Conservation (phyloP, 2,113 vertebrate species). For the Phyllopteryx taeniolatus region DNA sequence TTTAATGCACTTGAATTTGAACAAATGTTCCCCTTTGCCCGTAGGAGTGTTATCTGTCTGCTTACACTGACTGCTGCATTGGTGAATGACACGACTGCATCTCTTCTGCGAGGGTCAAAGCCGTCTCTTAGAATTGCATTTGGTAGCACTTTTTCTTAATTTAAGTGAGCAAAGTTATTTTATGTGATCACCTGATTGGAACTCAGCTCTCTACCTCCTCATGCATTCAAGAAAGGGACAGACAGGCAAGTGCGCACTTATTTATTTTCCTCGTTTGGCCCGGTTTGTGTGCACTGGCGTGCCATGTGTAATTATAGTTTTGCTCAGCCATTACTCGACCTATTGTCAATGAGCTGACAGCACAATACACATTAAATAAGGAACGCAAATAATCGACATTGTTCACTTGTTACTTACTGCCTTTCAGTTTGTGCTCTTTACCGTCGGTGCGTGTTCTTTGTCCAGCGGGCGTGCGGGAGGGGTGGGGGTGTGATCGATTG, state of each 20-base stretch:
- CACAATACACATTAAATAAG: constrained; percentile 50
- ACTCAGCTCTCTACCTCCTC: constrained; percentile 66
- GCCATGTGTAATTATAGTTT: constrained; percentile 58
- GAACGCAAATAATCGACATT: constrained; percentile 58
- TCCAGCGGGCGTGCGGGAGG: constrained; percentile 36
- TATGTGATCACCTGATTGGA: constrained; percentile 38
- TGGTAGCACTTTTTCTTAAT: neutral
- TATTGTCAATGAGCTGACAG: constrained; percentile 38
- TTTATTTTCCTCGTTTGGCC: constrained; percentile 26
- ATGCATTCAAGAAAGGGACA: constrained; percentile 68
- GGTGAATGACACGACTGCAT: constrained; percentile 16
- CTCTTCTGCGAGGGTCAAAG: constrained; percentile 22
- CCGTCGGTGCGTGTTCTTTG: constrained; percentile 6
- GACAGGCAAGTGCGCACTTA: constrained; percentile 63
- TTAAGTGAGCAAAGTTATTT: constrained; percentile 33
- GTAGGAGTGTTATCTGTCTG: constrained; percentile 30
- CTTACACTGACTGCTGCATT: constrained; percentile 23
- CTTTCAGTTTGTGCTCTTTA: constrained; percentile 37
- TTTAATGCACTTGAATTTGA: constrained; percentile 47
- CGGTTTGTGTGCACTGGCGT: constrained; percentile 53
- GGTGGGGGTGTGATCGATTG: constrained; percentile 38
- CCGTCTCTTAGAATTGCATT: neutral
- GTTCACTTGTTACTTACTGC: constrained; percentile 52
- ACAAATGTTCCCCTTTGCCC: constrained; percentile 37
- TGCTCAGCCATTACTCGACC: constrained; percentile 35